Percentiles rank a stretch among this genome's conserved stretches.
phyloP scores from a whole-genome alignment of 64 coral and sea anemone species.

The Anthopleura sola region DNA sequence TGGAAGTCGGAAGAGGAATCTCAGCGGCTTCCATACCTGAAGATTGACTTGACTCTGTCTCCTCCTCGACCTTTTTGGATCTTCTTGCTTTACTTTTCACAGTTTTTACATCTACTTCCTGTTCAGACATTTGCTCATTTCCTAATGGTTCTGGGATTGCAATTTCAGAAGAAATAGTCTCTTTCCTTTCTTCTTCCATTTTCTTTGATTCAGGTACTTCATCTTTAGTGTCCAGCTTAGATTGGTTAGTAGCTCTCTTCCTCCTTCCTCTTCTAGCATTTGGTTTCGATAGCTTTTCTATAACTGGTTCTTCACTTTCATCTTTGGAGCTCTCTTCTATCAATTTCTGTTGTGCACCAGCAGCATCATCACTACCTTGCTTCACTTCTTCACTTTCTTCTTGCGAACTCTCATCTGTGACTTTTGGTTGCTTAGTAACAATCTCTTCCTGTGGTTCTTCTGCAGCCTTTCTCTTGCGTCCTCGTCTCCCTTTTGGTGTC shows the following conservation, averaged over 20 bases:
- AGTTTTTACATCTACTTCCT: background rate
- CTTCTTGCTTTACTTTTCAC: background rate
- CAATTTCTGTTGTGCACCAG: background rate
- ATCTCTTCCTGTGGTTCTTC: background rate
- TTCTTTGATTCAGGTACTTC: background rate
- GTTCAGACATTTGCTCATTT: background rate
- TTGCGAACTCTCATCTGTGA: background rate
- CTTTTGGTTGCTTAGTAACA: background rate
- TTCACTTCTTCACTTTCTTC: slow-evolving; percentile 15
- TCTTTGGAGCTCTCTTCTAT: background rate
- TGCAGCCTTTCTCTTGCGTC: slow-evolving; percentile 3
- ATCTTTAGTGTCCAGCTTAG: background rate
- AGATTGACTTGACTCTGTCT: background rate
- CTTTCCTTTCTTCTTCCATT: background rate
- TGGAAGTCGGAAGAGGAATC: background rate
- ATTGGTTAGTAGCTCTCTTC: background rate
- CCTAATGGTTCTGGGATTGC: background rate
- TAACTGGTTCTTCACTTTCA: background rate
- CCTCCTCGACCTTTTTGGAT: background rate
- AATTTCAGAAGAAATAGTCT: background rate
- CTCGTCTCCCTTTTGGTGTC: background rate
- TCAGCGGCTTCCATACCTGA: background rate
- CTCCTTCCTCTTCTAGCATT: background rate
- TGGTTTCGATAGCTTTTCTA: background rate
- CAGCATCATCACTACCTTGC: background rate